These are phyloP conservation scores for Sebastes elongatus DNA, from an alignment of 2,797 vertebrate genomes.

Conservation along the genomic window DNA sequence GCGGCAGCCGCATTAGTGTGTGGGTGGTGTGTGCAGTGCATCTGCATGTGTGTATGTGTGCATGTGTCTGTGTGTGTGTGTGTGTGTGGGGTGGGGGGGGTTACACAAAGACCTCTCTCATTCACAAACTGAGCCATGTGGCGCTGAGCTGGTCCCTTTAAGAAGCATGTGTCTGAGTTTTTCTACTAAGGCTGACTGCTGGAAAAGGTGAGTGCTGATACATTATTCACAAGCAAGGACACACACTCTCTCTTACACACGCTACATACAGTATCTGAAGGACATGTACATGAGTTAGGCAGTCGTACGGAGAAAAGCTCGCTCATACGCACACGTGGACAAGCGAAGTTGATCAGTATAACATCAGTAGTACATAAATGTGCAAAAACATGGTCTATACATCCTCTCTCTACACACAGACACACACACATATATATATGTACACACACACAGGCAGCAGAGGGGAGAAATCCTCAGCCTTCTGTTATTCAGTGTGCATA, in stretches of 20 bases:
- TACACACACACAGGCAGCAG: slow-evolving; percentile 32
- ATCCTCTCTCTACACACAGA: slow-evolving; percentile 4
- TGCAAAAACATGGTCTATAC: slow-evolving; percentile 26
- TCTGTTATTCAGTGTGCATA: slow-evolving; percentile 82
- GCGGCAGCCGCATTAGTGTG: slow-evolving; percentile 48
- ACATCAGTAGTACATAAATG: slow-evolving; percentile 27
- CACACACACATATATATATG: neutral
- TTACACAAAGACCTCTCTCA: slow-evolving; percentile 54
- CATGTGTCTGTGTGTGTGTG: neutral
- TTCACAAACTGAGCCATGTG: slow-evolving; percentile 74
- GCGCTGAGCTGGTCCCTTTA: slow-evolving; percentile 56
- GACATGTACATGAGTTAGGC: slow-evolving; percentile 44
- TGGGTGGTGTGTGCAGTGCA: slow-evolving; percentile 47
- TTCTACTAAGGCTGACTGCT: slow-evolving; percentile 66
- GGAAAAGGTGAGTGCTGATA: slow-evolving; percentile 68
- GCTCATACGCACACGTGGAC: slow-evolving; percentile 14
- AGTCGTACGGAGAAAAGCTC: slow-evolving; percentile 7
- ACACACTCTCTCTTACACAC: slow-evolving; percentile 33
- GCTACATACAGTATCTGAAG: slow-evolving; percentile 47
- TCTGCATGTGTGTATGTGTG: slow-evolving; percentile 36
- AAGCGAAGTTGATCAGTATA: slow-evolving; percentile 40
- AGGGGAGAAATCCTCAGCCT: slow-evolving; percentile 75
- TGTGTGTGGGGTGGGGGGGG: neutral
- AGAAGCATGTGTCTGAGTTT: slow-evolving; percentile 67
- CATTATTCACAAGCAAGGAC: slow-evolving; percentile 72